Evolutionary conservation across 1,140 invertebrate genomes (phyloP), one percentile per base, ranked within the genome.

Genomic region (Pseudachorutes palmiensis): DNA sequence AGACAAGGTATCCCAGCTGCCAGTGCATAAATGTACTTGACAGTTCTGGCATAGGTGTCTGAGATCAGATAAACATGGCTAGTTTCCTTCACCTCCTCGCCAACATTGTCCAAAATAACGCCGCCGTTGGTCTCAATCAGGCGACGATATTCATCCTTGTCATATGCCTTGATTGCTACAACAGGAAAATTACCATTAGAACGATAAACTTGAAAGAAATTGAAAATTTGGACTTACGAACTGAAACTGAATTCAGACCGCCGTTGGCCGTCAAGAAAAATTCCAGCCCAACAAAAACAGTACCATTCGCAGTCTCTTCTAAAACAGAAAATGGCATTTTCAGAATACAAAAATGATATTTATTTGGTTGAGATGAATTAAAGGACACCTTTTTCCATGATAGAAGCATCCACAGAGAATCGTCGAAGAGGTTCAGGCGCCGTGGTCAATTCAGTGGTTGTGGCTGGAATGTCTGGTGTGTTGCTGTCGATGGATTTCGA

Each of bases 251-350:
- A 48, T 70, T 69, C 3, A 66, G 66, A 16, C 67, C 72, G n/a
- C 69, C 72, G 66, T 67, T 70, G 3, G 72, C 72, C 19, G 72
- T 73, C 5, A 73, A 45, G 30, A 73, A 70, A 63, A 73, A 73
- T 59, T 73, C 66, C 0, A 67, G 24, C 19, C 69, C 69, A 30
- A 66, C 48, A 33, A 73, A 73, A 19, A 73, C 24, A 36, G n/a
- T n/a, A n/a, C n/a, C n/a, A n/a, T 48, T 60, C 28, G 66, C 61
- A 16, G 32, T 24, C 16, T 64, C 62, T 49, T 16, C 22, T 48
- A 36, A 45, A 26, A 31, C n/a, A n/a, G n/a, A n/a, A n/a, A n/a
- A n/a, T n/a, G n/a, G n/a, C n/a, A n/a, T n/a, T n/a, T n/a, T n/a
- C n/a, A n/a, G n/a, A n/a, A n/a, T 33, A 61, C 31, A 14, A 28